Evolutionary conservation across 2,113 vertebrate genomes (phyloP).

Genomic region (Condylura cristata): DNA sequence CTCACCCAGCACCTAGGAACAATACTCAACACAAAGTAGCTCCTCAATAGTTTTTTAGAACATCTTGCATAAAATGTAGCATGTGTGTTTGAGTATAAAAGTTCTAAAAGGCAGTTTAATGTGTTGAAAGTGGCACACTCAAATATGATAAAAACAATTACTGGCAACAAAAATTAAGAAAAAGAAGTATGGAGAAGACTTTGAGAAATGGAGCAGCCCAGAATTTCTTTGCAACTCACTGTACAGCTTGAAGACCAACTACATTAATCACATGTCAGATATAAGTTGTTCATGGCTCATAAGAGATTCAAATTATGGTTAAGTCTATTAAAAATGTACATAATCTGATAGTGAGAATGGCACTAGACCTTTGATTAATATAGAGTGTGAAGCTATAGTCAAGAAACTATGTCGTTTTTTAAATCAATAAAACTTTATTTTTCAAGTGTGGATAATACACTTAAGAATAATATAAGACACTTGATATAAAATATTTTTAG

Average conservation of each 20-base stretch:
- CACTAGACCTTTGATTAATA: too few species aligned
- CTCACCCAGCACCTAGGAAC: not conserved
- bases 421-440: too few species aligned
- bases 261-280: not conserved
- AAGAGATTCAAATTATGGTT: not conserved
- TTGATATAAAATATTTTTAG: slow-evolving; percentile 14
- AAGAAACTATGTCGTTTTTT: too few species aligned
- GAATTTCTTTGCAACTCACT: not conserved
- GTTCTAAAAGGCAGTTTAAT: not conserved
- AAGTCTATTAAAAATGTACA: not conserved
- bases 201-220: not conserved
- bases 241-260: not conserved
- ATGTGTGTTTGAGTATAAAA: not conserved
- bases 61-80: not conserved
- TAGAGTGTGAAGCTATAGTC: too few species aligned
- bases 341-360: not conserved
- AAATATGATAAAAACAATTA: not conserved
- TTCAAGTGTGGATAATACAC: not conserved
- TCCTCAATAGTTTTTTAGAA: not conserved
- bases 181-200: not conserved
- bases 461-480: not conserved
- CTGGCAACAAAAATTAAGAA: not conserved
- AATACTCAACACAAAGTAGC: not conserved
- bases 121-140: not conserved
- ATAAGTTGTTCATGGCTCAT: not conserved